Base-by-base conservation (phyloP, 2,888 invertebrate genomes). In the Cataglyphis rosenhaueri region DNA sequence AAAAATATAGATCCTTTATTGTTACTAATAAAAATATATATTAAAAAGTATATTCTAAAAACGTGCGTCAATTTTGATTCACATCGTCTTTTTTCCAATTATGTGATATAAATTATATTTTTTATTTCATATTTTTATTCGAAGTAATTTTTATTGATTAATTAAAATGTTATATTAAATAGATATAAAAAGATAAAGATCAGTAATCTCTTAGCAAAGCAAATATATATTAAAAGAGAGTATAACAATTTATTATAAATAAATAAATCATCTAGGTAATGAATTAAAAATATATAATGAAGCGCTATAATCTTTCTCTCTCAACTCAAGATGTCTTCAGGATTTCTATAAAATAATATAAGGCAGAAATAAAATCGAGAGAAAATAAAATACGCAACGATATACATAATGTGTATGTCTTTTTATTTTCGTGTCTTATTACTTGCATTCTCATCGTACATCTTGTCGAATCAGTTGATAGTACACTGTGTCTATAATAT, bases 361-460 rank as follows among this genome's bases (percentile, higher is more conserved):
- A 57, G 41, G 41, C 6, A 61, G 18, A 41, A 41, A 21, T 48
- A 41, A 38, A 25, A 41, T 44, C 6, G 1, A 59, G 44, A 70
- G 5, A 44, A 52, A 29, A 66, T 52, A 29, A 62, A 76, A 57
- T 10, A 59, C 35, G 10, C 59, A 48, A 61, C 32, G 9, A 55
- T 65, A 71, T 66, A 70, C 25, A 57, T 83, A 84, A 83, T 85
- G 90, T 92, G 92, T 93, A 91, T 85, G 90, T 92, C 83, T 89
- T 90, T 93, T 93, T 93, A 93, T 79, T 71, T 93, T 93, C 87
- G 91, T 91, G 89, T 92, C 90, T 90, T 90, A 91, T 92, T 79
- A 91, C 84, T 92, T 87, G 87, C 89, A 89, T 91, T 89, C 88
- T 83, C 84, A 64, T 88, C 90, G 88, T 93, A 93, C 93, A 93